phyloP scores from a whole-genome alignment of 2,113 vertebrate genomes.

The Shinisaurus crocodilurus region DNA sequence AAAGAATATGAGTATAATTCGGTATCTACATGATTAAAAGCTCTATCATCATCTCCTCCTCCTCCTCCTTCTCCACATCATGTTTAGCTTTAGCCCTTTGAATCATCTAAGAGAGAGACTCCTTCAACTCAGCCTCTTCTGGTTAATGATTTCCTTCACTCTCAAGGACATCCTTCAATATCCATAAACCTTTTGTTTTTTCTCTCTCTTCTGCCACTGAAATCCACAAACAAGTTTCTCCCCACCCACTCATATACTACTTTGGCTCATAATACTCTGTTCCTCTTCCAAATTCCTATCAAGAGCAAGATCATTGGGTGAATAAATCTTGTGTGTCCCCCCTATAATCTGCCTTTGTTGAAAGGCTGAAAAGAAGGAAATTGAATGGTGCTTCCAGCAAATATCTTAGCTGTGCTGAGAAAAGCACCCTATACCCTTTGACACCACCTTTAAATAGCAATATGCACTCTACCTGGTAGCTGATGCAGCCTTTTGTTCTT shows the following conservation, averaged over 20 bases:
- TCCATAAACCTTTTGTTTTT: neutral
- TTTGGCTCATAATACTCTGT: neutral
- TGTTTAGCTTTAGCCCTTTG: neutral
- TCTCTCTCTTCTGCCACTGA: neutral
- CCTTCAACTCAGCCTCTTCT: neutral
- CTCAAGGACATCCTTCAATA: neutral
- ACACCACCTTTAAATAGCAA: neutral
- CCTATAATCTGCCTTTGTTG: neutral
- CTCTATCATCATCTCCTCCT: too few species aligned
- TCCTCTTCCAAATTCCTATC: neutral
- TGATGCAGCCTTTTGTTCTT: neutral
- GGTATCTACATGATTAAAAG: neutral
- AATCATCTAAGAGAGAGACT: neutral
- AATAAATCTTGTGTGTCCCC: neutral
- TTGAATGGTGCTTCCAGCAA: neutral
- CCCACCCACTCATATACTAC: neutral
- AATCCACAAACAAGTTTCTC: neutral
- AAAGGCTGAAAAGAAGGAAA: neutral
- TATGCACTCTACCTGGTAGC: neutral
- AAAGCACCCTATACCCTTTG: neutral
- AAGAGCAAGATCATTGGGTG: neutral
- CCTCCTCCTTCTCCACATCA: neutral
- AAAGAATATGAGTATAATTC: neutral
- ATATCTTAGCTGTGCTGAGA: neutral
- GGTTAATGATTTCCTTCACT: neutral